Evolutionary conservation across 2,797 vertebrate species (phyloP), one percentile per base, ranked within the genome.

Genomic region (Allobates femoralis): DNA sequence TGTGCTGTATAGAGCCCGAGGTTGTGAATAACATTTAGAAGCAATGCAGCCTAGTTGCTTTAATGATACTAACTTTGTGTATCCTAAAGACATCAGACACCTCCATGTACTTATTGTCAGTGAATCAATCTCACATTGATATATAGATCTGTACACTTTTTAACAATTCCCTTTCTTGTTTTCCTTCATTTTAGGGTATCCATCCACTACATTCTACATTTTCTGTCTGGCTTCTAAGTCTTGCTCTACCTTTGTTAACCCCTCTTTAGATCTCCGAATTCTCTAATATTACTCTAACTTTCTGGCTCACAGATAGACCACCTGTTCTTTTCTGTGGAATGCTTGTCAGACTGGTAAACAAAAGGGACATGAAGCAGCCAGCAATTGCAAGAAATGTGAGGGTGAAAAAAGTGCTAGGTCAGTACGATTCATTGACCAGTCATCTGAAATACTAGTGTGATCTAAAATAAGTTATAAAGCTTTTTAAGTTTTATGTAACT

Each of bases 331-430:
- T 83, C 81, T 83, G 81, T 83, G 81, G 81, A 76, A 84, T 84
- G 69, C 82, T 84, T 76, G 82, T 84, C 82, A 75, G 73, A 84
- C 82, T 84, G 82, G 82, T 84, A 64, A 84, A 76, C 73, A 84
- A 84, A 84, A 84, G 82, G 82, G 82, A 84, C 69, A 76, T 84
- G 82, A 76, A 84, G 82, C 82, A 84, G 82, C 82, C 71, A 84
- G 58, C 82, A 84, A 84, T 62, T 84, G 82, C 82, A 84, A 83
- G 81, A 83, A 83, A 83, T 83, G 81, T 83, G 81, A 83, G 81
- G 81, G 81, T 83, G 81, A 83, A 83, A 83, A 83, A 83, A 83
- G 81, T 83, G 81, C 81, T 83, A 83, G 81, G 81, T 83, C 81
- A 83, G 81, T 83, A 83, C 80, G 67, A 53, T 82, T 83, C 75